Conservation (phyloP, 2,113 vertebrate species). For the Leucoraja erinaceus region DNA sequence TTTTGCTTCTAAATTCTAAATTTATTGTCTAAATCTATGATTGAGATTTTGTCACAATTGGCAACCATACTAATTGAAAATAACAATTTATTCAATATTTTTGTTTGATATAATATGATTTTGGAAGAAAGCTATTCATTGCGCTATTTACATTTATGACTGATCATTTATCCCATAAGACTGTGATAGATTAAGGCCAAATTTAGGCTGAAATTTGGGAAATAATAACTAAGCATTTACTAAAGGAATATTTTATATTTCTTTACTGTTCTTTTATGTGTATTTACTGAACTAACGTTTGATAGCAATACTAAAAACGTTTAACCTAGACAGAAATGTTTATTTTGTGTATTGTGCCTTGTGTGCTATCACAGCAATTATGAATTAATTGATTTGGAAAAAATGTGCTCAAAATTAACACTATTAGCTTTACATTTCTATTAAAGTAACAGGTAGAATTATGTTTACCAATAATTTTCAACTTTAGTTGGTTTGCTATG, state of each 20-base stretch:
- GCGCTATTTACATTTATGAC: not conserved
- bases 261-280: not conserved
- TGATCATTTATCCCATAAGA: not conserved
- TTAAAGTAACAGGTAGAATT: not conserved
- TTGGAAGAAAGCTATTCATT: not conserved
- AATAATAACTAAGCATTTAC: not conserved
- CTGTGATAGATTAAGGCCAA: not conserved
- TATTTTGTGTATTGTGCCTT: not conserved
- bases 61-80: not conserved
- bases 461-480: not conserved
- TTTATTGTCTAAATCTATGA: not conserved
- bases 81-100: not conserved
- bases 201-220: not conserved
- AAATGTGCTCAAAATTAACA: not conserved
- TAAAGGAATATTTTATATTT: not conserved
- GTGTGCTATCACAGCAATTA: not conserved
- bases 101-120: not conserved
- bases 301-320: not conserved
- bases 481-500: not conserved
- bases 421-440: not conserved
- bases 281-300: not conserved
- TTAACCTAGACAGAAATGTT: not conserved
- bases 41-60: not conserved
- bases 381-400: not conserved
- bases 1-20: constrained; percentile 1